These are phyloP conservation scores for Spea hammondii DNA, from an alignment of 2,797 vertebrate genomes.

Conservation along the genomic window DNA sequence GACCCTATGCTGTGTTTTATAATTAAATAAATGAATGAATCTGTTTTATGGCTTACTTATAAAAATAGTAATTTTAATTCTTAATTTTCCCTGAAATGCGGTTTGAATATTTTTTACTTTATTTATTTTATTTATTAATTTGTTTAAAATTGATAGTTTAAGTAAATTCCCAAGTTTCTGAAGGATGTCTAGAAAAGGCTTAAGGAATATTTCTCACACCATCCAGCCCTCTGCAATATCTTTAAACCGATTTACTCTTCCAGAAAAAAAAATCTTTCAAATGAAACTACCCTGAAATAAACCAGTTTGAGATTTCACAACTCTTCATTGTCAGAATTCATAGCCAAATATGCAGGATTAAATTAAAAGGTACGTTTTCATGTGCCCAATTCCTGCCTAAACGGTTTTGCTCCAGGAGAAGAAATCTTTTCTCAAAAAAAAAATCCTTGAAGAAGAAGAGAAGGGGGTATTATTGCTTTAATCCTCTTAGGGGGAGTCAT, in stretches of 20 bases:
- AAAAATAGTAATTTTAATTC: too few relatives aligned
- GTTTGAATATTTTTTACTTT: too few relatives aligned
- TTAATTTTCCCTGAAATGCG: too few relatives aligned
- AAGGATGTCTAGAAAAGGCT: neutral
- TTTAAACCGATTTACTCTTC: constrained; percentile 41
- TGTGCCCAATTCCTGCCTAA: constrained; percentile 97
- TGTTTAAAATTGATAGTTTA: too few relatives aligned
- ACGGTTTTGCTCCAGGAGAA: constrained; percentile 97
- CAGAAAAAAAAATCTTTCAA: constrained; percentile 24
- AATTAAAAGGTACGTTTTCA: constrained; percentile 81
- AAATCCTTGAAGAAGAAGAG: constrained; percentile 89
- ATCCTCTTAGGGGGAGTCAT: constrained; percentile 99
- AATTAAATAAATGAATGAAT: too few relatives aligned
- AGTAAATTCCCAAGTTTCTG: too few relatives aligned
- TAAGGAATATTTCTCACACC: neutral
- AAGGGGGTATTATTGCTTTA: constrained; percentile 93
- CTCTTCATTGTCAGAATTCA: constrained; percentile 67
- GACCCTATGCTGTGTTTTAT: too few relatives aligned
- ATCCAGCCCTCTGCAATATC: constrained; percentile 1
- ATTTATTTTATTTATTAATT: too few relatives aligned
- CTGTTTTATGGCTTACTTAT: too few relatives aligned
- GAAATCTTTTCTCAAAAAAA: constrained; percentile 91
- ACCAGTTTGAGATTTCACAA: constrained; percentile 58
- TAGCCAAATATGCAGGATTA: constrained; percentile 84
- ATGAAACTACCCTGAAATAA: constrained; percentile 26